phyloP scores from a whole-genome alignment of 1,140 invertebrate species.

The Zeugodacus cucurbitae region DNA sequence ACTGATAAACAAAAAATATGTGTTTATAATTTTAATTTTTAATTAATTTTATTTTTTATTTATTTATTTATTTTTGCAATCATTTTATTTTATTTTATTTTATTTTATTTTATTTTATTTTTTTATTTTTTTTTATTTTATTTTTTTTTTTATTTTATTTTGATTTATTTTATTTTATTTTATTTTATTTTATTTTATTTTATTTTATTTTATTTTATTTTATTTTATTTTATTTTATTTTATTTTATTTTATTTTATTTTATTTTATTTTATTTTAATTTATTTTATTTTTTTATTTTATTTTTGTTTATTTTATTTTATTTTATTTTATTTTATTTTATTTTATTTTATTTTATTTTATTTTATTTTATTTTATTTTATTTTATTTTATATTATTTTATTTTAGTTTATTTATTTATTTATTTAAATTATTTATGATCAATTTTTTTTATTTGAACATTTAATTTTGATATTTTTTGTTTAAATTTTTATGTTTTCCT shows the following conservation, averaged over 20 bases:
- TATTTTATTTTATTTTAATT: not conserved
- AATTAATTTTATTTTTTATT: not conserved
- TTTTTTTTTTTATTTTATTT: not conserved
- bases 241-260: not conserved
- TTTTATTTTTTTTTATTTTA: not conserved
- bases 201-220: not conserved
- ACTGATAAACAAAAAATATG: no score
- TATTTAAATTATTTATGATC: no score
- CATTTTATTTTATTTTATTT: not conserved
- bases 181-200: not conserved
- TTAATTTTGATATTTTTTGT: no score
- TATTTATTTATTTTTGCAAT: not conserved
- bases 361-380: not conserved
- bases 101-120: not conserved
- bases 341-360: not conserved
- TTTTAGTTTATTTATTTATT: no score
- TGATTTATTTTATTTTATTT: not conserved
- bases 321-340: not conserved
- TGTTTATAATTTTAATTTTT: not conserved
- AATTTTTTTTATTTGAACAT: no score
- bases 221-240: not conserved
- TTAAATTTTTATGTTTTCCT: no score
- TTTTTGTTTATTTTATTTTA: no score
- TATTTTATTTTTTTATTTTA: not conserved
- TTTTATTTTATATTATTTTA: no score